Evolutionary conservation across 2,113 vertebrate genomes (phyloP), one percentile per base, ranked within the genome.

Genomic region (Tachysurus vachellii): DNA sequence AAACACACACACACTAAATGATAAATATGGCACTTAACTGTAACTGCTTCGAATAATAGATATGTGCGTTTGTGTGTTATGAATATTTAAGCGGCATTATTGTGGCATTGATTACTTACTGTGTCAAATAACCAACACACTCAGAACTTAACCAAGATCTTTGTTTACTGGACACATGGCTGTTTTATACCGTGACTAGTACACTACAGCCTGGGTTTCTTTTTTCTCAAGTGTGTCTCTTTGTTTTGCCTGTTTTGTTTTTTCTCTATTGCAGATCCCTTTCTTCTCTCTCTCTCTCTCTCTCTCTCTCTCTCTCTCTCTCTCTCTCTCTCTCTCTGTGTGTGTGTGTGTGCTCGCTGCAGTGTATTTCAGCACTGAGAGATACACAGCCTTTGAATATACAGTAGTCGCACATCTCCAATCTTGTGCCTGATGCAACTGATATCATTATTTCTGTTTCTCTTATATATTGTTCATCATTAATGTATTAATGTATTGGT

Each of bases 361-460:
- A 81, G 54, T 36, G 19, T 28, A 80, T 9, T 19, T 36, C 77
- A 57, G 31, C 56, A 42, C 21, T 81, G 79, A 31, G 17, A 23
- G 19, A 17, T 73, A 5, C 31, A 56, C 53, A 59, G 19, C 19
- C 31, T 71, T 42, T 68, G 57, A 42, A 11, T 80, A 31, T 16
- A 50, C 47, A 5, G 47, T 50, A 8, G 21, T 82, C 28, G 28
- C 53, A 17, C 53, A n/a, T 9, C 14, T 80, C 70, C 21, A 53
- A 21, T n/a, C 76, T 12, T 88, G 82, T 84, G 75, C 47, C 85
- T 89, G 66, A 84, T 73, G 44, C 14, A 12, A 26, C 13, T 26
- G 71, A 75, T 12, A 47, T 44, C 12, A n/a, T 79, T 31, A 10
- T 31, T 19, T 57, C 3, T 57, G 5, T 57, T 80, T 56, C n/a